These are phyloP conservation scores for Rhagophthalmus giganteus DNA, from an alignment of 2,888 invertebrate genomes.

Conservation along the genomic window DNA sequence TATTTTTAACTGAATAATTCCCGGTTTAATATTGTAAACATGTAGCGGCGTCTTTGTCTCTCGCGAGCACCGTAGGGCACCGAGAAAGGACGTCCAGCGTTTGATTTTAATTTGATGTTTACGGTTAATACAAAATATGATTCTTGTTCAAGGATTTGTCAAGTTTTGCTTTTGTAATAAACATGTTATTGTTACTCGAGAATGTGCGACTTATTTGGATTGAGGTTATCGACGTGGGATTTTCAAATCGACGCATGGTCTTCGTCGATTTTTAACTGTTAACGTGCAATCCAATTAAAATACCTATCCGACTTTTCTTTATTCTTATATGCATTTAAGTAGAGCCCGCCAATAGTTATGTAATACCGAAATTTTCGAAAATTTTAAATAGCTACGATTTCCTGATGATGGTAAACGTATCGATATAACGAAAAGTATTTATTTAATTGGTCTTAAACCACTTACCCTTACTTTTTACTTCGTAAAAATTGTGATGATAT, in stretches of 20 bases:
- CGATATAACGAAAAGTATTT: no score
- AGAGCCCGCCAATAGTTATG: no score
- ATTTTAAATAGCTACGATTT: no score
- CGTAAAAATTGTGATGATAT: no score
- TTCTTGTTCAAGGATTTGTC: slow-evolving; percentile 14
- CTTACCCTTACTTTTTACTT: no score
- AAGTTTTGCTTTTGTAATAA: slow-evolving; percentile 14
- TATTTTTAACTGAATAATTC: slow-evolving; percentile 8
- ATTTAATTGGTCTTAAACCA: no score
- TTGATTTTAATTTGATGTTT: slow-evolving; percentile 10
- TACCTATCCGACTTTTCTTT: no score
- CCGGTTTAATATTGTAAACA: slow-evolving; percentile 11
- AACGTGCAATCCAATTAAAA: no score
- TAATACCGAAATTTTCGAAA: no score
- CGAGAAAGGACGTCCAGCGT: slow-evolving; percentile 3
- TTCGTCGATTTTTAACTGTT: no score
- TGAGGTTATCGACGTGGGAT: neutral
- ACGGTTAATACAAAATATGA: slow-evolving; percentile 17
- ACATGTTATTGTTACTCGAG: slow-evolving; percentile 11
- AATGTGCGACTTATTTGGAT: neutral
- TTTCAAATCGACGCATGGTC: neutral
- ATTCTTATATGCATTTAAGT: no score
- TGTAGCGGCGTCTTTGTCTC: slow-evolving; percentile 4
- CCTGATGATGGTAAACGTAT: no score
- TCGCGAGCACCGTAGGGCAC: neutral